Evolutionary conservation across 1,140 invertebrate species (phyloP).

Genomic region (Lordiphosa stackelbergi): DNA sequence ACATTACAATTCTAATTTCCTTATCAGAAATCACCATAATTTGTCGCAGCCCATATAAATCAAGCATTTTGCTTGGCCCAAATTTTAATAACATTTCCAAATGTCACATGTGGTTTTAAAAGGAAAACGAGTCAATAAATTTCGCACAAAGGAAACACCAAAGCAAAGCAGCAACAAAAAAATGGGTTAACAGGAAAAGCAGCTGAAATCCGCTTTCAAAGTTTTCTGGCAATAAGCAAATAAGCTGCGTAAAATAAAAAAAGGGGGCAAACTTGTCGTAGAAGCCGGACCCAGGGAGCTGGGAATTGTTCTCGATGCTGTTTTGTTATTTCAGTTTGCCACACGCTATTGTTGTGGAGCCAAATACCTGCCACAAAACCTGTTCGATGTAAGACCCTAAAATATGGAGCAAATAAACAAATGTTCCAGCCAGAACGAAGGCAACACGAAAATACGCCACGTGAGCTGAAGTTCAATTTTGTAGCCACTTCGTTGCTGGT

Average conservation of each 20-base stretch:
- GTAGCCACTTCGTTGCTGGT: constrained; percentile 23
- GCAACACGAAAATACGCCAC: constrained; percentile 66
- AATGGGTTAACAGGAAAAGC: constrained; percentile 23
- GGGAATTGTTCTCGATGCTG: constrained; percentile 33
- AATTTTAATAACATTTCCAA: constrained; percentile 65
- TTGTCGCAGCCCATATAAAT: constrained; percentile 63
- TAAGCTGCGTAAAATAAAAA: constrained; percentile 72
- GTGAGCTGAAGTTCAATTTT: constrained; percentile 72
- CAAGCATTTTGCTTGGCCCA: constrained; percentile 48
- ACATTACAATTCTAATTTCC: not conserved
- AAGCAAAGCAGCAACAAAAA: constrained; percentile 9
- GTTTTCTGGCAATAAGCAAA: constrained; percentile 68
- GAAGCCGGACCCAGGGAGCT: constrained; percentile 25
- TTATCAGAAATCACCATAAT: constrained; percentile 29
- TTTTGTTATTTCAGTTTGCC: not conserved
- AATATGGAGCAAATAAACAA: constrained; percentile 75
- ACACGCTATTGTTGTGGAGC: constrained; percentile 27
- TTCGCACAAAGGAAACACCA: constrained; percentile 42
- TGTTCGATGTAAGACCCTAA: constrained; percentile 70
- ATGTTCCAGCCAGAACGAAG: constrained; percentile 47
- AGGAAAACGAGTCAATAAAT: constrained; percentile 65
- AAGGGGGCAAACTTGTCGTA: constrained; percentile 5
- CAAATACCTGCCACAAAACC: constrained; percentile 70
- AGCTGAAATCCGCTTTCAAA: constrained; percentile 31
- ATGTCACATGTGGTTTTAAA: constrained; percentile 34